These are phyloP conservation scores for Nymphalis io DNA, from an alignment of 1,140 invertebrate genomes.

Conservation along the genomic window DNA sequence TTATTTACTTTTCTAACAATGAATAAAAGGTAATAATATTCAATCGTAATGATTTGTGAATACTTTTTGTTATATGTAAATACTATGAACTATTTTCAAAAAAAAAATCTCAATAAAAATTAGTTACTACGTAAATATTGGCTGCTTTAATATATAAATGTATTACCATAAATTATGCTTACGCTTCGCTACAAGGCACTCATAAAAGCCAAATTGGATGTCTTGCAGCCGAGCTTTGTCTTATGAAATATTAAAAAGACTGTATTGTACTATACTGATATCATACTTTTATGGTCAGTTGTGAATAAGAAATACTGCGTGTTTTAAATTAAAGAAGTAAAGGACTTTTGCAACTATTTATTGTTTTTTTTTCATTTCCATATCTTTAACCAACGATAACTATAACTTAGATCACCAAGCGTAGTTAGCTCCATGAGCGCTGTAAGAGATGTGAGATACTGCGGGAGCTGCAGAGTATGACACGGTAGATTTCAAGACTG, in stretches of 20 bases:
- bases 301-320: not conserved
- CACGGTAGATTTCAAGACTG: conserved; percentile 45
- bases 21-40: too few relatives aligned
- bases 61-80: too few relatives aligned
- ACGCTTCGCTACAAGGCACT: conserved; percentile 15
- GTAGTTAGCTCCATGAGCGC: conserved; percentile 50
- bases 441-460: conserved; percentile 56
- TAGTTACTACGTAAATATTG: not conserved
- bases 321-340: conserved; percentile 1
- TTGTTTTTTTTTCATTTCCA: not conserved
- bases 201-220: conserved; percentile 38
- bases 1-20: too few relatives aligned
- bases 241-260: conserved; percentile 37
- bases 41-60: too few relatives aligned
- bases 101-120: too few relatives aligned
- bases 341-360: not conserved
- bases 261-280: conserved; percentile 25
- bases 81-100: too few relatives aligned
- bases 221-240: conserved; percentile 30
- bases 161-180: conserved; percentile 27
- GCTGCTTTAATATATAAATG: conserved; percentile 1
- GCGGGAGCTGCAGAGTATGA: conserved; percentile 58
- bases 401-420: conserved; percentile 48
- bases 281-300: conserved; percentile 16
- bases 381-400: conserved; percentile 7